Base-by-base conservation (phyloP, 1,140 invertebrate genomes). In the Neodiprion fabricii region DNA sequence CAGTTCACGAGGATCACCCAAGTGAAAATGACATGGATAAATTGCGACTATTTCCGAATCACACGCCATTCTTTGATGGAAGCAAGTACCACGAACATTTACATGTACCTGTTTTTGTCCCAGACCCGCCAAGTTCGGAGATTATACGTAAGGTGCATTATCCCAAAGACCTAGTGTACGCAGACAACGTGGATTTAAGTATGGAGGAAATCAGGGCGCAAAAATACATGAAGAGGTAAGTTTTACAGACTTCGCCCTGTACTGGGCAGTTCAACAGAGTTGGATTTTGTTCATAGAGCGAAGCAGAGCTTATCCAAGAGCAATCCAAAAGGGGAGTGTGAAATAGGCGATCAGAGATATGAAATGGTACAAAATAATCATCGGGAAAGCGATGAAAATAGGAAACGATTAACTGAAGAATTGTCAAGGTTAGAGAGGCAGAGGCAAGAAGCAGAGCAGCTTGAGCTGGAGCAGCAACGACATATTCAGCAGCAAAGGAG, bases 191-290 rank as follows among this genome's bases (percentile, higher is more conserved):
- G 72, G 92, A 93, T 87, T 90, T 86, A 81, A 93, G 92, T 84
- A 89, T 93, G 86, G 92, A 94, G 85, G 91, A 94, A 88, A 91
- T 93, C 73, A 88, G 89, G 82, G 89, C 91, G 72, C 85, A 87
- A 23, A 72, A 73, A 73, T 86, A 80, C 73, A 71, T 77, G 14
- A 69, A 61, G 49, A 71, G 67, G 48, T 50, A 68, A 23, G 28
- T 77, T 67, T 23, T 21, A 67, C 9, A 17, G 40, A 8, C 17
- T 23, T 47, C 10, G 4, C 21, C 28, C 49, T 21, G 17, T 65
- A 65, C 12, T 21, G 17, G 28, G 17, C 17, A 65, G 12, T 14
- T 65, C 1, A 14, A 5, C 7, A 3, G 1, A 65, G 4, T 65
- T 14, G 12, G 17, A 65, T n/a, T 70, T 17, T 70, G 28, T 70